Evolutionary conservation across 2,888 invertebrate genomes (phyloP).

Genomic region (Cephus spinipes): DNA sequence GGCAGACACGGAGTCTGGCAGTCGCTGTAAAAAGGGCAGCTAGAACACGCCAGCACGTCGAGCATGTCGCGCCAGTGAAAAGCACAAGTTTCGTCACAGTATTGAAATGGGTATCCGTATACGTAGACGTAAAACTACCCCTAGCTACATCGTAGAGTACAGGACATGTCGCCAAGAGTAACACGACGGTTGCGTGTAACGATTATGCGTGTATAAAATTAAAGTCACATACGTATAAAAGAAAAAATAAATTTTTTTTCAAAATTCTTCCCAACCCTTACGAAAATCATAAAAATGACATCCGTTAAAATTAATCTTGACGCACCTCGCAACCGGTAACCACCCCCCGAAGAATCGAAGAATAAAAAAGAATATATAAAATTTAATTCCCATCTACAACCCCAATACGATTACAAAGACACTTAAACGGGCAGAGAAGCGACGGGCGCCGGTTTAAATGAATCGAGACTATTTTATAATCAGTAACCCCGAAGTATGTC

Average conservation of each 20-base stretch:
- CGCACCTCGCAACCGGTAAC: neutral
- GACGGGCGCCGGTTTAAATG: neutral
- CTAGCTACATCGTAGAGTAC: neutral
- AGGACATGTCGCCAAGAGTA: neutral
- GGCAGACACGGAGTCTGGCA: conserved; percentile 46
- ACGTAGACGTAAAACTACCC: neutral
- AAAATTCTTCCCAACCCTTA: neutral
- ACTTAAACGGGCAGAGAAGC: neutral
- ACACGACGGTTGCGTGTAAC: neutral
- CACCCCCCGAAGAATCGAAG: neutral
- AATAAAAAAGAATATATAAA: neutral
- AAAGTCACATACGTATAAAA: neutral
- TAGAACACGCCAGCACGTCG: conserved; percentile 17
- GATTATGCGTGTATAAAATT: neutral
- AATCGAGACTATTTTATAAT: neutral
- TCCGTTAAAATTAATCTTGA: neutral
- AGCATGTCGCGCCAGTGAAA: conserved; percentile 35
- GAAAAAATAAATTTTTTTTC: neutral
- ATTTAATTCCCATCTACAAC: neutral
- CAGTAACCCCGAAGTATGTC: neutral
- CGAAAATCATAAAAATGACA: too few species aligned
- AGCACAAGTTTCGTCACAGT: conserved; percentile 29
- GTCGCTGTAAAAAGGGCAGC: conserved; percentile 32
- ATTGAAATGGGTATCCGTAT: conserved; percentile 6
- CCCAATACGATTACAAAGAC: neutral